These are phyloP conservation scores for Molanna angustata DNA, from an alignment of 2,888 invertebrate genomes.

Conservation along the genomic window DNA sequence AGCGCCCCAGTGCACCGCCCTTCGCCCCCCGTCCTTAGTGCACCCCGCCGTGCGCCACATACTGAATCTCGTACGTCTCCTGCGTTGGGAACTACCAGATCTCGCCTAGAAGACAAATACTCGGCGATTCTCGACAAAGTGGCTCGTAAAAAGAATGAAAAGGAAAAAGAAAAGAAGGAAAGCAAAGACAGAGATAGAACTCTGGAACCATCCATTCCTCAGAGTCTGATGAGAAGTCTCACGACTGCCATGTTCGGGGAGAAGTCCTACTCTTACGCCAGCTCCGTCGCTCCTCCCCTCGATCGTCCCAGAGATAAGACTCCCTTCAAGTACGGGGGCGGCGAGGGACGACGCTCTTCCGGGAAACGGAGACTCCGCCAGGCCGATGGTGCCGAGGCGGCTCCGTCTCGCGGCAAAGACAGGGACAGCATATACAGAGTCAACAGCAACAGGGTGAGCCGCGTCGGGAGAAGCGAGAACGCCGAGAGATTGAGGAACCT, in stretches of 20 bases:
- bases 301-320: conserved; percentile 63
- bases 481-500: conserved; percentile 51
- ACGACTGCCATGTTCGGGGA: conserved; percentile 71
- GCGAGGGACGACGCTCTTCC: conserved; percentile 47
- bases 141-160: conserved; percentile 58
- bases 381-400: conserved; percentile 41
- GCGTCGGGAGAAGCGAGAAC: conserved; percentile 64
- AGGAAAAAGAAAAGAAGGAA: conserved; percentile 45
- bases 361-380: conserved; percentile 41
- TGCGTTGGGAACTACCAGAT: conserved; percentile 58
- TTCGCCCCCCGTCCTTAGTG: conserved; percentile 34
- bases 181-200: conserved; percentile 61
- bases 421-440: conserved; percentile 51
- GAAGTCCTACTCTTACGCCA: conserved; percentile 61
- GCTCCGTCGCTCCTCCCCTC: conserved; percentile 32
- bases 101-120: conserved; percentile 76
- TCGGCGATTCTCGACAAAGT: conserved; percentile 71
- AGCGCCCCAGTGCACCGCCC: conserved; percentile 12
- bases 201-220: conserved; percentile 52
- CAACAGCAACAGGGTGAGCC: conserved; percentile 49
- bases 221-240: conserved; percentile 65
- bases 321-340: conserved; percentile 45
- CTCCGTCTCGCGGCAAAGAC: conserved; percentile 47
- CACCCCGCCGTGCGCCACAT: conserved; percentile 49
- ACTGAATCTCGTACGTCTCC: conserved; percentile 38